A percentile compares a stretch with the other conserved stretches of the same genome.
These are phyloP conservation scores for Kryptolebias marmoratus DNA, from an alignment of 2,113 vertebrate species.

Conservation along the genomic window DNA sequence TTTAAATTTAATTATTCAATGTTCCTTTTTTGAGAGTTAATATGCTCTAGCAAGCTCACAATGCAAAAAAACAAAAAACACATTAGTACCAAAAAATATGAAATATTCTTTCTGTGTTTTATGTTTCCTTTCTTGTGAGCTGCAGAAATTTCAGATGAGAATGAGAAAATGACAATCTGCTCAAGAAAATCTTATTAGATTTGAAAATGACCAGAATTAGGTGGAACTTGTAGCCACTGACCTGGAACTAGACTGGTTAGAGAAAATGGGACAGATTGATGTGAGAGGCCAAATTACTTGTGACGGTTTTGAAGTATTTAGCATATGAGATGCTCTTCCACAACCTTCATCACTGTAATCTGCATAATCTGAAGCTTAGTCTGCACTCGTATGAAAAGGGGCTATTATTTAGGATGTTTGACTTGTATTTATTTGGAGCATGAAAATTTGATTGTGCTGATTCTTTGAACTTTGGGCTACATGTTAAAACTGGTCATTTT, in stretches of 20 bases:
- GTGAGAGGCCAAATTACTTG: constrained; percentile 50
- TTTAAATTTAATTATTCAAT: too few species aligned
- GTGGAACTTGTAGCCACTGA: constrained; percentile 65
- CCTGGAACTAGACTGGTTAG: constrained; percentile 64
- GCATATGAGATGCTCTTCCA: constrained; percentile 45
- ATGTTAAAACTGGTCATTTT: neutral
- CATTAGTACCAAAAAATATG: neutral
- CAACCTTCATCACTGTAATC: constrained; percentile 29
- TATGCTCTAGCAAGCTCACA: too few species aligned
- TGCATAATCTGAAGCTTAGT: constrained; percentile 36
- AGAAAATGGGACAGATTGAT: constrained; percentile 67
- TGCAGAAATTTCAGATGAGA: constrained; percentile 8
- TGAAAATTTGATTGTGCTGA: constrained; percentile 4
- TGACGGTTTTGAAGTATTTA: constrained; percentile 65
- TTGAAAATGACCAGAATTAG: constrained; percentile 60
- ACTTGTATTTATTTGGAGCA: constrained; percentile 4
- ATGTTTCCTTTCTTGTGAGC: neutral
- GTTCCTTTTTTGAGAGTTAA: too few species aligned
- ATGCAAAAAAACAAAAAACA: neutral
- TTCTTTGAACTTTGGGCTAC: neutral
- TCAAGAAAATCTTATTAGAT: constrained; percentile 46
- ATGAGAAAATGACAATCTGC: constrained; percentile 8
- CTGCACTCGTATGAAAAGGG: neutral
- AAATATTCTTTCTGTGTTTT: neutral
- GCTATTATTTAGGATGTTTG: neutral